Base-by-base conservation (phyloP, 2,113 vertebrate species). In the Upupa epops region DNA sequence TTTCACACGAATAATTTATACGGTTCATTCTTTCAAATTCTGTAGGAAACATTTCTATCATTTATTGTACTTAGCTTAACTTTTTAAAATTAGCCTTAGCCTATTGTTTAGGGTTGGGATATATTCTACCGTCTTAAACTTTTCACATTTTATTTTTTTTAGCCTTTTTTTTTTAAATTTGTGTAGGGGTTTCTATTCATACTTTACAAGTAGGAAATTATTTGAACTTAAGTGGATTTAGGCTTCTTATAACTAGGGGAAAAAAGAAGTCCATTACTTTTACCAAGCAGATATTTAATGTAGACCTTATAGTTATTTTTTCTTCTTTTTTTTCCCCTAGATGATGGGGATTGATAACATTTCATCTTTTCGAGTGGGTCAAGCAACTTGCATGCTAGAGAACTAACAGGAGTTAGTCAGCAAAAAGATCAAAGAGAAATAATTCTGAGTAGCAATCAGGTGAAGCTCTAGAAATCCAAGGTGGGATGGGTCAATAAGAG, bases 1-100 rank as follows among this genome's bases (percentile, higher is more conserved):
- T 97, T 97, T 97, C 96, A 96, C 96, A 97, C 95, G 98, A 98
- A 98, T 98, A 98, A 98, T 98, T 98, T 96, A 98, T 97, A 97
- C 89, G 97, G 96, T 96, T 97, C 95, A 81, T 97, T 95, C 81
- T 93, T 96, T 92, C 83, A 92, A 68, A 86, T 88, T 74, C 52
- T 77, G 63, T 66, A 54, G 92, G 94, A 91, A 96, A 89, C 40
- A 86, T 69, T 88, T 93, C 93, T 87, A 92, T 90, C 68, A 89
- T 78, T 95, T 92, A 85, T 91, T 93, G 69, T 81, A 81, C 69
- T 63, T 86, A 69, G 46, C 60, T 80, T 85, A 65, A 19, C 69
- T 86, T 72, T 63, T 3, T 60, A 56, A 22, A 72, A 55, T 12
- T 66, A 72, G 77, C 79, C 93, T 92, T 36, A 77, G 85, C 13